These are phyloP conservation scores for Caenorhabditis remanei DNA, from an alignment of 1,140 invertebrate genomes.

Conservation along the genomic window DNA sequence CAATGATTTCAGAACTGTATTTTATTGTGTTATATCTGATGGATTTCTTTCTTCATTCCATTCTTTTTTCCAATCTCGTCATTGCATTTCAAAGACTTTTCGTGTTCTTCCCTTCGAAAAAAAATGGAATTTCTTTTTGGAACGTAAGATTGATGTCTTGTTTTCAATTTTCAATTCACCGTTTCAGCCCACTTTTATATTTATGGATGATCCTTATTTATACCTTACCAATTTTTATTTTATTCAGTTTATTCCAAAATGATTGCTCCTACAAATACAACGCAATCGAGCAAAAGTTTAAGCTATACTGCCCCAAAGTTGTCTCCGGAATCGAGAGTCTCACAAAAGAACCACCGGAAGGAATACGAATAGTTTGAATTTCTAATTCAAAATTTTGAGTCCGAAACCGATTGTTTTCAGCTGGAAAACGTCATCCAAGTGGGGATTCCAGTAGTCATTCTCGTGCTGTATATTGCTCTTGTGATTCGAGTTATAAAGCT, in stretches of 20 bases:
- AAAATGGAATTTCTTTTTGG: neutral
- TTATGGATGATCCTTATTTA: neutral
- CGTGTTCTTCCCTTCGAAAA: neutral
- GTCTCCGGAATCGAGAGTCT: neutral
- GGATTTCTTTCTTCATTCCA: neutral
- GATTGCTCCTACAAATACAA: neutral
- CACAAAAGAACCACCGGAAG: neutral
- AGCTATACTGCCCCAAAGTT: neutral
- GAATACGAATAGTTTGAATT: neutral
- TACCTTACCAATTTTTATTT: neutral
- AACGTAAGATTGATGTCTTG: neutral
- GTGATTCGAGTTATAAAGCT: neutral
- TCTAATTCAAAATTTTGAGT: neutral
- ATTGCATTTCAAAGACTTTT: slow-evolving; percentile 10
- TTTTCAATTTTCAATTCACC: neutral
- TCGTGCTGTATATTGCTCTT: neutral
- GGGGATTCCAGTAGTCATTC: neutral
- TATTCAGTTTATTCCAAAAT: neutral
- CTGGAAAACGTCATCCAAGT: neutral
- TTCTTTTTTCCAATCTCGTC: neutral
- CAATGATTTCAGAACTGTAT: neutral
- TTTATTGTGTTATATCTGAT: neutral
- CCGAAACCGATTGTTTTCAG: neutral
- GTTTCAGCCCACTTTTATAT: neutral
- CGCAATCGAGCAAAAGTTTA: neutral